A percentile compares a stretch with the other conserved stretches of the same genome.
Evolutionary conservation across 2,797 vertebrate genomes (phyloP).

Genomic region (Rhincodon typus): DNA sequence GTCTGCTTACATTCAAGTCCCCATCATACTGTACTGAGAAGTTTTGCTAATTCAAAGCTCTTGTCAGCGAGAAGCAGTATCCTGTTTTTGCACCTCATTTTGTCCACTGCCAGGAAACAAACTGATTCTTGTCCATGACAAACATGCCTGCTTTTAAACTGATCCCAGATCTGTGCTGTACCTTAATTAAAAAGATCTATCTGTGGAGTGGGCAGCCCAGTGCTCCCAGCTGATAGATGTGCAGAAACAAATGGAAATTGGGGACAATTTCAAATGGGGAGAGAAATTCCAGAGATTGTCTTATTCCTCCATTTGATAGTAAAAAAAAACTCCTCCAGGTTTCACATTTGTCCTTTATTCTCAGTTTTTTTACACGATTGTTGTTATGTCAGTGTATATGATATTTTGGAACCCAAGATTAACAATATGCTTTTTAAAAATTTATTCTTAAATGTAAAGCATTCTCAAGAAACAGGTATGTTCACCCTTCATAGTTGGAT

Average conservation of each 20-base stretch:
- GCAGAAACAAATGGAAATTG: background rate
- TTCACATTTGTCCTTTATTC: background rate
- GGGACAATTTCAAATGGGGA: background rate
- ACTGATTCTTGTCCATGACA: background rate
- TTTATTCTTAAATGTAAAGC: background rate
- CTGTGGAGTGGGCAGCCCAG: background rate
- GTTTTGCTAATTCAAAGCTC: background rate
- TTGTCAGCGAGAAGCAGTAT: background rate
- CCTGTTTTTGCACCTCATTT: background rate
- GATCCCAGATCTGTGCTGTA: background rate
- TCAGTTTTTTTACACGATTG: background rate
- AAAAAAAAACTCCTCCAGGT: background rate
- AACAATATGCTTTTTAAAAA: background rate
- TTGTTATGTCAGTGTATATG: background rate
- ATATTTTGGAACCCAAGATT: background rate
- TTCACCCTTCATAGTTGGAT: too few relatives aligned
- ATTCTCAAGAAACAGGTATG: background rate
- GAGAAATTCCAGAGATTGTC: background rate
- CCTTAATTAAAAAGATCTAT: slow-evolving; percentile 14
- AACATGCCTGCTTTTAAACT: slow-evolving; percentile 4
- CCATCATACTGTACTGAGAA: background rate
- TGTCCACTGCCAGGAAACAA: background rate
- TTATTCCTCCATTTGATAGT: background rate
- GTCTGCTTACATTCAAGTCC: background rate
- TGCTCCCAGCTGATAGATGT: background rate